phyloP scores from a whole-genome alignment of 1,140 invertebrate genomes.

The Brachionus calyciflorus region DNA sequence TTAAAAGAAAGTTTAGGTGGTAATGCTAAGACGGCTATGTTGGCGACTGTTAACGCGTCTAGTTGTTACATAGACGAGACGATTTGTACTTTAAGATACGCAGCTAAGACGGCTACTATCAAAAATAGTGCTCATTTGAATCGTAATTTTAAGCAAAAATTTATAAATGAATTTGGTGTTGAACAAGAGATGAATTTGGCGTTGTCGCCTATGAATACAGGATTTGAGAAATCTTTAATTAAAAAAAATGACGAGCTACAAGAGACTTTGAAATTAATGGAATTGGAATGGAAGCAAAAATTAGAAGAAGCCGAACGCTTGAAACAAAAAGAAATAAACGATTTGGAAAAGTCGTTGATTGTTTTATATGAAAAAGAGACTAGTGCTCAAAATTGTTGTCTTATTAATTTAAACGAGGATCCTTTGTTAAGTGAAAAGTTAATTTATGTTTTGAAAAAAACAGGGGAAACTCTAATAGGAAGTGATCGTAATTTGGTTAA shows the following conservation, averaged over 20 bases:
- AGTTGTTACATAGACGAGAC: slow-evolving; percentile 75
- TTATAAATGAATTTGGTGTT: neutral
- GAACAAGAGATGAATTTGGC: slow-evolving; percentile 32
- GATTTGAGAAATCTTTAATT: slow-evolving; percentile 60
- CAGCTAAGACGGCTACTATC: slow-evolving; percentile 51
- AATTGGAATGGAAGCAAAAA: slow-evolving; percentile 38
- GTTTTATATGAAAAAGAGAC: slow-evolving; percentile 52
- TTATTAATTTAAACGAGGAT: slow-evolving; percentile 70
- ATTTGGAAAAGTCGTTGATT: slow-evolving; percentile 55
- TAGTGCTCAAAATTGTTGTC: slow-evolving; percentile 46
- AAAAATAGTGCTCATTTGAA: slow-evolving; percentile 35
- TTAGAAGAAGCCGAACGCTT: slow-evolving; percentile 51
- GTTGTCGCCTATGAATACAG: neutral
- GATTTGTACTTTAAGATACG: slow-evolving; percentile 79
- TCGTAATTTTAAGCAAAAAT: slow-evolving; percentile 38
- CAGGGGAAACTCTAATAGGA: slow-evolving; percentile 56
- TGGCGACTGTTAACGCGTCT: slow-evolving; percentile 75
- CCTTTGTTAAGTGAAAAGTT: slow-evolving; percentile 70
- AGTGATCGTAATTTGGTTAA: slow-evolving; percentile 60
- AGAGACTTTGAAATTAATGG: neutral
- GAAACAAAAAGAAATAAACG: slow-evolving; percentile 54
- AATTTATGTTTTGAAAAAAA: slow-evolving; percentile 66
- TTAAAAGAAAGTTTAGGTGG: slow-evolving; percentile 86
- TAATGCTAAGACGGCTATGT: slow-evolving; percentile 88
- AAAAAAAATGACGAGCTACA: slow-evolving; percentile 52